Evolutionary conservation across 1,140 invertebrate species (phyloP), one percentile per base, ranked within the genome.

Genomic region (Polypedilum vanderplanki): DNA sequence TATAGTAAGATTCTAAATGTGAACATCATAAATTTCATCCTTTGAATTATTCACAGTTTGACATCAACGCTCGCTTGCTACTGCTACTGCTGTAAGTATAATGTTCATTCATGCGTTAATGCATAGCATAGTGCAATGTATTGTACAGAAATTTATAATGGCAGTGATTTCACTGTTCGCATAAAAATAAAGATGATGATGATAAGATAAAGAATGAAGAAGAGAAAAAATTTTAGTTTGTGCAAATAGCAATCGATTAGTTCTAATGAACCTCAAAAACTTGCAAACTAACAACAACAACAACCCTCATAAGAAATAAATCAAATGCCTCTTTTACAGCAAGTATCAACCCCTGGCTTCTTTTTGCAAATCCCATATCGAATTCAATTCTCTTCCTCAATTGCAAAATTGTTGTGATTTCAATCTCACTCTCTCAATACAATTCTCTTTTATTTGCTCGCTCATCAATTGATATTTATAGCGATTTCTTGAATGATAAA

Each of bases 401-500:
- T 70, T 70, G 65, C 65, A 70, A 70, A 70, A 70, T 18, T 70
- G 65, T 70, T 70, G 17, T 70, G 65, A 70, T 70, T 70, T 70
- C 65, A 70, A n/a, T n/a, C n/a, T n/a, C n/a, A n/a, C n/a, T n/a
- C n/a, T 70, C 17, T 70, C 17, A 70, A 18, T 22, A 20, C n/a
- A 18, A 10, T 20, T 22, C 18, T 70, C 10, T 70, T 70, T 70
- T 33, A 5, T 70, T 70, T 70, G 65, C 65, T 20, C n/a, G 12
- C 10, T 46, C 41, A 46, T 70, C 65, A 70, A 70, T 70, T 70
- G 65, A 70, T 70, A 70, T 70, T 70, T 70, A 70, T 70, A 22
- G 65, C 65, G 20, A 70, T 22, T 8, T 18, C 18, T 20, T 5
- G 3, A 70, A 70, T 70, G 65, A 70, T 70, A 70, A 70, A 70